Conservation (phyloP, 1,140 invertebrate genomes). For the Drosophila cardini region DNA sequence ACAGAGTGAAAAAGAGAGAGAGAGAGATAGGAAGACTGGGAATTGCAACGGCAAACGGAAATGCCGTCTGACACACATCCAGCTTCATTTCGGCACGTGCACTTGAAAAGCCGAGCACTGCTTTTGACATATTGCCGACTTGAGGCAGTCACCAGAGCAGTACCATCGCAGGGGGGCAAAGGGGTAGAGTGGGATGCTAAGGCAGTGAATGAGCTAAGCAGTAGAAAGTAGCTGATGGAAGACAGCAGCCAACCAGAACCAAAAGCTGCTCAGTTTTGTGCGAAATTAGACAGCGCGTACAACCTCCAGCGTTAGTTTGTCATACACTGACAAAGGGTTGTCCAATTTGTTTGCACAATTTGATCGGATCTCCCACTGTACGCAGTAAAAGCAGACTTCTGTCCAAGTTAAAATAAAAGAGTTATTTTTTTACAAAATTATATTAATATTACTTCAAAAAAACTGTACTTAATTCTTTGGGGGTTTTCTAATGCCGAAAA, state of each 20-base stretch:
- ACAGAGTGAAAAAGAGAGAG: background rate
- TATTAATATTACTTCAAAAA: no score
- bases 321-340: background rate
- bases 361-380: no score
- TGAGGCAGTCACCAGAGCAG: constrained; percentile 6
- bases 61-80: constrained; percentile 73
- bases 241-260: constrained; percentile 1
- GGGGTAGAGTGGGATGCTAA: background rate
- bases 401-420: no score
- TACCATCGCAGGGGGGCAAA: background rate
- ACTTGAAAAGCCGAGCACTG: constrained; percentile 68
- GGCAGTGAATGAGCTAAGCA: background rate
- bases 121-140: constrained; percentile 61
- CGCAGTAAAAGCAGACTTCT: no score
- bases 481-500: no score
- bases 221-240: background rate
- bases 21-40: background rate
- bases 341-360: background rate
- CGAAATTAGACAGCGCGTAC: constrained; percentile 72
- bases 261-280: constrained; percentile 66
- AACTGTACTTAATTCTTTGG: no score
- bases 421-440: no score
- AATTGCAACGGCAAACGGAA: constrained; percentile 39
- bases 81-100: constrained; percentile 77
- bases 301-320: constrained; percentile 41